Conservation (phyloP, 1,140 invertebrate species). For the Caerostris extrusa region DNA sequence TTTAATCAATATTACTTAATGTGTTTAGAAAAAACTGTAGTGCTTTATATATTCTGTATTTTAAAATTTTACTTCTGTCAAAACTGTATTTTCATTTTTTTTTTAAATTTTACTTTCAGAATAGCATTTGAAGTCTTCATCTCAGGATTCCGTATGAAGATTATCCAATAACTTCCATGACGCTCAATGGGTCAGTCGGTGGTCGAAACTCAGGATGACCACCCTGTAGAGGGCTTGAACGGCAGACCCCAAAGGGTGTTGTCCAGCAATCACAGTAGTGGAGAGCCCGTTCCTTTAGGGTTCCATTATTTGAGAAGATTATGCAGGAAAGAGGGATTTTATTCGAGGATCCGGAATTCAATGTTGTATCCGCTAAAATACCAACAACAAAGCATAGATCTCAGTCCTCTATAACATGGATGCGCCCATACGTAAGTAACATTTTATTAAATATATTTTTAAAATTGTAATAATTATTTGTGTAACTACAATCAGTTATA, state of each 20-base stretch:
- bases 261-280: slow-evolving; percentile 39
- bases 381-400: slow-evolving; percentile 86
- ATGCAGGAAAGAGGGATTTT: slow-evolving; percentile 88
- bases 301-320: slow-evolving; percentile 83
- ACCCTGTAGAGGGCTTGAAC: slow-evolving; percentile 12
- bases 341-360: slow-evolving; percentile 96
- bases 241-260: slow-evolving; percentile 6
- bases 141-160: background rate
- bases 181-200: slow-evolving; percentile 69
- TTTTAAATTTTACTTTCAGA: background rate
- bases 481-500: no score
- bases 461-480: no score
- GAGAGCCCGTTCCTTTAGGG: slow-evolving; percentile 3
- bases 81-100: background rate
- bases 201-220: slow-evolving; percentile 58
- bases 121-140: background rate
- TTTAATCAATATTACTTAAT: no score
- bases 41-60: no score
- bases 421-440: slow-evolving; percentile 82
- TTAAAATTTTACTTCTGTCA: background rate
- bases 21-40: no score
- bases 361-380: slow-evolving; percentile 85
- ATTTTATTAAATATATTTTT: no score
- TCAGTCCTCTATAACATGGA: slow-evolving; percentile 82
- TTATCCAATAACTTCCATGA: background rate